These are phyloP conservation scores for Tonatia bakeri DNA, from an alignment of 2,113 vertebrate species.

Conservation along the genomic window DNA sequence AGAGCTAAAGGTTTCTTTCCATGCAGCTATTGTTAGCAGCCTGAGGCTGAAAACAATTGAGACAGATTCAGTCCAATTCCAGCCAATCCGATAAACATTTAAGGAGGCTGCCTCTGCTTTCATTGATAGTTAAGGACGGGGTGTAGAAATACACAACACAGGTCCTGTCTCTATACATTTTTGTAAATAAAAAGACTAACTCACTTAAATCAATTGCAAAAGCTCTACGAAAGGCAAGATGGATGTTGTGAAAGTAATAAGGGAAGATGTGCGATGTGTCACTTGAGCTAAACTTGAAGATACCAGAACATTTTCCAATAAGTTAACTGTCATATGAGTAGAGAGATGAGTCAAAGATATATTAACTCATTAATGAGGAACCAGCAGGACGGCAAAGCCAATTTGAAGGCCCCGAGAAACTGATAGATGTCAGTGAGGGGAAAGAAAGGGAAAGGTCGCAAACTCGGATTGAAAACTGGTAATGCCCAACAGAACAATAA, in stretches of 20 bases:
- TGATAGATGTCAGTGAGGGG: background rate
- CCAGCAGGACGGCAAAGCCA: background rate
- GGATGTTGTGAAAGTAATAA: background rate
- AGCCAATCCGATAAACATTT: slow-evolving; percentile 27
- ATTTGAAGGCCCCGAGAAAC: background rate
- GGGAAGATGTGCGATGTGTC: background rate
- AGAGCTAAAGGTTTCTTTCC: background rate
- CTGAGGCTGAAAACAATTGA: slow-evolving; percentile 32
- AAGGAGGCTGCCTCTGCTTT: slow-evolving; percentile 13
- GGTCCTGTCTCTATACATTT: background rate
- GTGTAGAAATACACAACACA: background rate
- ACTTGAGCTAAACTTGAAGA: background rate
- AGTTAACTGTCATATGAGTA: background rate
- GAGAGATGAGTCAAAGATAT: background rate
- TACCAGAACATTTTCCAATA: background rate
- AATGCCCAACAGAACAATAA: background rate
- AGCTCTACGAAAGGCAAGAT: background rate
- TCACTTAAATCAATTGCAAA: slow-evolving; percentile 19
- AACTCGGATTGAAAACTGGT: background rate
- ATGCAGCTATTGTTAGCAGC: slow-evolving; percentile 33
- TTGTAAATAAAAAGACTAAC: background rate
- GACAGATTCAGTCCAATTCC: slow-evolving; percentile 22
- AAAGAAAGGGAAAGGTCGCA: background rate
- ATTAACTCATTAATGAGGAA: slow-evolving; percentile 20
- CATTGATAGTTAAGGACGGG: background rate